Percentiles rank a stretch among this genome's conserved stretches.
Conservation (phyloP, 2,113 vertebrate genomes). For the Ondatra zibethicus region DNA sequence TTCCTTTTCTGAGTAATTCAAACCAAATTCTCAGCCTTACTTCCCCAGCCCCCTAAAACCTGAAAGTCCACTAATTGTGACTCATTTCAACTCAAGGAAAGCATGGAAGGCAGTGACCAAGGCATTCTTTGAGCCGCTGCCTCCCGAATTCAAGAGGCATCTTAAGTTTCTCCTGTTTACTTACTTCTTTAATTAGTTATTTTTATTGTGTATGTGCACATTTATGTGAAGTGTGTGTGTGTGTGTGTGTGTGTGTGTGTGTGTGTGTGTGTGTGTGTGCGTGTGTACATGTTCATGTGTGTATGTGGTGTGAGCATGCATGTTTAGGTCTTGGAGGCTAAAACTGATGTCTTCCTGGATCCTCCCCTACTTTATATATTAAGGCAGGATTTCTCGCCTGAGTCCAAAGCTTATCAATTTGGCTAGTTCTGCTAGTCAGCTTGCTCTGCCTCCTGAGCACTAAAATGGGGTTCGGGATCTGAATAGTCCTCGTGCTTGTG, state of each 20-base stretch:
- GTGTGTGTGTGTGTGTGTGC: no score
- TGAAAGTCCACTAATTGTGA: neutral
- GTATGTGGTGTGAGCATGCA: neutral
- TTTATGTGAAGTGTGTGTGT: neutral
- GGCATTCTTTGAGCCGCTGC: neutral
- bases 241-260: neutral
- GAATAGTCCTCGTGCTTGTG: neutral
- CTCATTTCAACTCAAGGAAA: neutral
- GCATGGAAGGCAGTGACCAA: fast-evolving
- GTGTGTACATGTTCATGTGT: neutral
- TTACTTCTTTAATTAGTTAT: neutral
- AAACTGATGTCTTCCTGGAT: neutral
- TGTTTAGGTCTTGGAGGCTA: neutral
- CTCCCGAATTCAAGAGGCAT: neutral
- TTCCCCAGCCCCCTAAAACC: neutral
- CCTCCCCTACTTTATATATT: neutral
- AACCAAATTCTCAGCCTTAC: neutral
- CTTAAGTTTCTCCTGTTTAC: neutral
- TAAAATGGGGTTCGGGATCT: neutral
- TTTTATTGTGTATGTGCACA: neutral
- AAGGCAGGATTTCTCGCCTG: neutral
- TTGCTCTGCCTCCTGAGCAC: neutral
- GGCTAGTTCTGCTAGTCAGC: neutral
- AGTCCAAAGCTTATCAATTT: neutral
- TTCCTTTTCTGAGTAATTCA: slow-evolving; percentile 44